Evolutionary conservation across 1,140 invertebrate genomes (phyloP).

Genomic region (Drosophila truncata): DNA sequence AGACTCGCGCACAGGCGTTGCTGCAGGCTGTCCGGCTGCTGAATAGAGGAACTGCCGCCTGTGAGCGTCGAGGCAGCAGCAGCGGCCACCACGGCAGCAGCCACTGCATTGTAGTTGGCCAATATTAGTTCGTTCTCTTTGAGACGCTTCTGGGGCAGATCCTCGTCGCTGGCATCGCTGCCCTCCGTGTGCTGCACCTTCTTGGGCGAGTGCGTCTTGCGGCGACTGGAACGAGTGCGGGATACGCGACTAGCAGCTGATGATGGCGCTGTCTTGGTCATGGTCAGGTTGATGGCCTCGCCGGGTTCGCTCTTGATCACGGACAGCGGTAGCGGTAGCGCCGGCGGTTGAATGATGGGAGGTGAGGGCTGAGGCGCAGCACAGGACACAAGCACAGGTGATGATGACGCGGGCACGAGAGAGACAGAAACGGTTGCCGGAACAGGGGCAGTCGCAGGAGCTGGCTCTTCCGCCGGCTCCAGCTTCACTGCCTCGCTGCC

Average conservation of each 20-base stretch:
- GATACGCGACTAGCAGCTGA: slow-evolving; percentile 24
- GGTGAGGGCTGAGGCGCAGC: slow-evolving; percentile 1
- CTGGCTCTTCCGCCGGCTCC: slow-evolving; percentile 15
- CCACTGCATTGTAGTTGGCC: slow-evolving; percentile 71
- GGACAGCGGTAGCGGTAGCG: slow-evolving; percentile 19
- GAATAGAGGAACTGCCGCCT: not conserved
- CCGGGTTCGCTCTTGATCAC: slow-evolving; percentile 51
- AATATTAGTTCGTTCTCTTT: slow-evolving; percentile 72
- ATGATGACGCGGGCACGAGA: not conserved
- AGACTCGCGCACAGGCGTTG: slow-evolving; percentile 47
- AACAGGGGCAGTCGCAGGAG: not conserved
- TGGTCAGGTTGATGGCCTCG: slow-evolving; percentile 66
- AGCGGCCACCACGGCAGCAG: slow-evolving; percentile 64
- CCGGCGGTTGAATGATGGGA: not conserved
- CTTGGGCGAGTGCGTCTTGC: slow-evolving; percentile 69
- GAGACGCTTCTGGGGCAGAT: slow-evolving; percentile 52
- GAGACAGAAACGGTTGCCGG: not conserved
- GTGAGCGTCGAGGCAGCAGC: slow-evolving; percentile 41
- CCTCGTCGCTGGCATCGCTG: slow-evolving; percentile 40
- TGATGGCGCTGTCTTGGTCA: slow-evolving; percentile 38
- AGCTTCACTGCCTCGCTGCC: slow-evolving; percentile 22
- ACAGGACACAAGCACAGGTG: not conserved
- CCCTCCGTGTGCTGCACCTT: slow-evolving; percentile 60
- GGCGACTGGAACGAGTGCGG: slow-evolving; percentile 59
- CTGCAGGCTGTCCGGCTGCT: slow-evolving; percentile 40